These are phyloP conservation scores for Pentalonia nigronervosa DNA, from an alignment of 1,140 invertebrate species.

Conservation along the genomic window DNA sequence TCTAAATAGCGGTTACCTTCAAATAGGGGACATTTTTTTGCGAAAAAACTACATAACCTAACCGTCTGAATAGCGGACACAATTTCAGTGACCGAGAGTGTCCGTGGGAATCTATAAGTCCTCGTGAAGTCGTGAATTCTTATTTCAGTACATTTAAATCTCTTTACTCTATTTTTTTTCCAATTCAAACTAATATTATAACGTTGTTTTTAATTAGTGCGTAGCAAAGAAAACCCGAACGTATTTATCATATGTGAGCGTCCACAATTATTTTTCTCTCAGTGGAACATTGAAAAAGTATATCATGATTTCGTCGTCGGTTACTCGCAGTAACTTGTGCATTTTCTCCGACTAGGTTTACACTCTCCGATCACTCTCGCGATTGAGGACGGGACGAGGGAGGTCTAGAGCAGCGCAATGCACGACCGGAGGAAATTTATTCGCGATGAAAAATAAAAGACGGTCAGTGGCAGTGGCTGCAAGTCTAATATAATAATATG, in stretches of 20 bases:
- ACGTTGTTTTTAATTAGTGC: background rate
- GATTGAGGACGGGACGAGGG: too few species aligned
- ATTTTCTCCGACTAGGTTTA: background rate
- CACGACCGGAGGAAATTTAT: background rate
- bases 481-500: constrained; percentile 11
- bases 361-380: background rate
- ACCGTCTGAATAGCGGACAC: too few species aligned
- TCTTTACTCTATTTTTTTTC: background rate
- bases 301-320: background rate
- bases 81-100: too few species aligned
- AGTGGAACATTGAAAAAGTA: background rate
- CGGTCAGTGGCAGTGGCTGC: background rate
- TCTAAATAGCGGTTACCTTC: too few species aligned
- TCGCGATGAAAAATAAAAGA: background rate
- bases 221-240: background rate
- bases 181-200: background rate
- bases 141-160: background rate
- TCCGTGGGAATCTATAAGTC: background rate
- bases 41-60: too few species aligned
- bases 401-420: background rate
- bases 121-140: background rate
- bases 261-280: background rate
- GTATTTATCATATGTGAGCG: too few species aligned
- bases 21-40: too few species aligned
- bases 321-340: background rate